Base-by-base conservation (phyloP, 2,888 invertebrate genomes). In the Phaedon cochleariae region DNA sequence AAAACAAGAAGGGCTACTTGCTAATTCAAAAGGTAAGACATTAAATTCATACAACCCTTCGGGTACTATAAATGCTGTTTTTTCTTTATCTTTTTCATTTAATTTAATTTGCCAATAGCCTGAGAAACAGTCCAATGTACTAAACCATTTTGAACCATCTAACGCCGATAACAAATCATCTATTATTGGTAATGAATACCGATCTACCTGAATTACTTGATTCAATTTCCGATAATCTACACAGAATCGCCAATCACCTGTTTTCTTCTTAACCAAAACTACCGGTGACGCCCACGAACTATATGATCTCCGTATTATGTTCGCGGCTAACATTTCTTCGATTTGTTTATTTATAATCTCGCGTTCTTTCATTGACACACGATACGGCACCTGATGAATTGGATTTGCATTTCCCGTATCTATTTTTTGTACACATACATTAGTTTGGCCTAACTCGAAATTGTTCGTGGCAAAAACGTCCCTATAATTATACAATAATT, bases 1-100 rank as follows among this genome's bases (percentile, higher is more conserved):
- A n/a, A 48, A 51, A 51, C 26, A 51, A 7, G 51, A n/a, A n/a
- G 51, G 51, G n/a, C 51, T 26, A 17, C 51, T 26, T 22, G 51
- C 51, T 26, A 51, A 26, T 4, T 20, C 48, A 20, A 26, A 26
- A 26, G 26, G 26, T 3, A 26, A 7, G 26, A 26, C 26, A 26
- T 26, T 26, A 26, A 51, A 51, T 22, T 51, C 51, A n/a, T 17
- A 51, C 17, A 22, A 51, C 4, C 51, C 51, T 21, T 51, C 26
- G 2, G 49, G 49, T 4, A 49, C 49, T 10, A 49, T 49, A 21
- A 49, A 49, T 22, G 49, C 6, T 21, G 49, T 49, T 21, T 34
- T 34, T 5, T 9, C 10, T 26, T 34, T 34, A 10, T 34, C 31
- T 34, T 10, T 10, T 34, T 5, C 31, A 9, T 5, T 10, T 10